Percentiles rank a stretch among this genome's conserved stretches.
phyloP scores from a whole-genome alignment of 2,888 invertebrate species.

The Ashinkailepas kermadecensis region DNA sequence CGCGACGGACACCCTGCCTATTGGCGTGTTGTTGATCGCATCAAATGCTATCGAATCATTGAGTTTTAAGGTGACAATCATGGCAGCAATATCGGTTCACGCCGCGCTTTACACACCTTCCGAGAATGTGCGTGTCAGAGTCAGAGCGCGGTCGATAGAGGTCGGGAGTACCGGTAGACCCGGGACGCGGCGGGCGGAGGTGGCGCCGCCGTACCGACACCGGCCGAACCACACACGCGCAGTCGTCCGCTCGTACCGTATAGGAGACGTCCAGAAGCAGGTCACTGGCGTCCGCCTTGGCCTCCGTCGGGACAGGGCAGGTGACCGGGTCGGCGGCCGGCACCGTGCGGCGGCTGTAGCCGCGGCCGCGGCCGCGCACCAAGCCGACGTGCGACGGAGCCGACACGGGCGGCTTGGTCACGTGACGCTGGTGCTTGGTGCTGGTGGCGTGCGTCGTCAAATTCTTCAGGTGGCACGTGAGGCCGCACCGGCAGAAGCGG shows the following conservation, averaged over 20 bases:
- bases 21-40: too few species aligned
- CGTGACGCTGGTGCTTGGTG: background rate
- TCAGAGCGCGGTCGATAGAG: too few species aligned
- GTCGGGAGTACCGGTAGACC: too few species aligned
- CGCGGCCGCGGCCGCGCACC: background rate
- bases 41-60: too few species aligned
- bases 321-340: background rate
- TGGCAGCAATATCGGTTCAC: too few species aligned
- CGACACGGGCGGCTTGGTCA: background rate
- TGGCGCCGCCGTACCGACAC: too few species aligned
- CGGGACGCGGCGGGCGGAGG: too few species aligned
- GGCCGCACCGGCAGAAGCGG: background rate
- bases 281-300: background rate
- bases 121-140: too few species aligned
- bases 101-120: too few species aligned
- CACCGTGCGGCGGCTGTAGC: background rate
- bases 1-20: too few species aligned
- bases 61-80: too few species aligned
- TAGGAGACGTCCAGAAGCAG: background rate
- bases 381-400: background rate
- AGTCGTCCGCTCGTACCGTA: background rate
- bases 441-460: background rate
- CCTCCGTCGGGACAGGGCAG: background rate
- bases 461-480: slow-evolving; percentile 6
- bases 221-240: background rate